A percentile compares a stretch with the other conserved stretches of the same genome.
These are phyloP conservation scores for Conchocele bisecta DNA, from an alignment of 2,888 invertebrate genomes.

Conservation along the genomic window DNA sequence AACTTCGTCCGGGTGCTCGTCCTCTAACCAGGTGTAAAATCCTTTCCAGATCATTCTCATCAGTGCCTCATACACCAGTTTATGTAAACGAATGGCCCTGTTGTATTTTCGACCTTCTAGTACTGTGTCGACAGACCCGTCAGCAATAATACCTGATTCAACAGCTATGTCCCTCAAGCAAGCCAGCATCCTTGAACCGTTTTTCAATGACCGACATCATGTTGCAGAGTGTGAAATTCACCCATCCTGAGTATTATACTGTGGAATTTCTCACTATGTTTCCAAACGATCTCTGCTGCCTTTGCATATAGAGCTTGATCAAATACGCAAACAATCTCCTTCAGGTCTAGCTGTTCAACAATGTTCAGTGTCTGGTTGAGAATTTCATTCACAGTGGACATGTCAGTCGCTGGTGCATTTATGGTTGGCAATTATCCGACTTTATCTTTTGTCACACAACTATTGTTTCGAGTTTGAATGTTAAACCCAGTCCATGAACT, in stretches of 20 bases:
- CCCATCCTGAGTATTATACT: slow-evolving; percentile 14
- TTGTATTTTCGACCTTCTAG: slow-evolving; percentile 37
- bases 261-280: background rate
- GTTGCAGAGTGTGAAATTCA: slow-evolving; percentile 31
- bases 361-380: too few species aligned
- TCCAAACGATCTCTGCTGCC: too few species aligned
- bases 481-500: too few species aligned
- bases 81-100: slow-evolving; percentile 35
- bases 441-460: too few species aligned
- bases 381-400: too few species aligned
- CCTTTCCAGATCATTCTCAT: slow-evolving; percentile 11
- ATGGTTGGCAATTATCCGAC: too few species aligned
- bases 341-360: too few species aligned
- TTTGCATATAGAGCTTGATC: too few species aligned
- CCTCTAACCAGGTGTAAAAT: background rate
- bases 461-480: too few species aligned
- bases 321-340: too few species aligned
- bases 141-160: slow-evolving; percentile 26
- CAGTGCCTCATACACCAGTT: slow-evolving; percentile 40
- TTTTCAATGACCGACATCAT: slow-evolving; percentile 15
- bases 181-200: slow-evolving; percentile 27
- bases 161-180: slow-evolving; percentile 5
- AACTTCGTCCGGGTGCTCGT: background rate
- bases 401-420: too few species aligned
- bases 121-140: slow-evolving; percentile 30